These are phyloP conservation scores for Micromussa lordhowensis DNA, from an alignment of 92 coral and sea anemone species.

Conservation along the genomic window DNA sequence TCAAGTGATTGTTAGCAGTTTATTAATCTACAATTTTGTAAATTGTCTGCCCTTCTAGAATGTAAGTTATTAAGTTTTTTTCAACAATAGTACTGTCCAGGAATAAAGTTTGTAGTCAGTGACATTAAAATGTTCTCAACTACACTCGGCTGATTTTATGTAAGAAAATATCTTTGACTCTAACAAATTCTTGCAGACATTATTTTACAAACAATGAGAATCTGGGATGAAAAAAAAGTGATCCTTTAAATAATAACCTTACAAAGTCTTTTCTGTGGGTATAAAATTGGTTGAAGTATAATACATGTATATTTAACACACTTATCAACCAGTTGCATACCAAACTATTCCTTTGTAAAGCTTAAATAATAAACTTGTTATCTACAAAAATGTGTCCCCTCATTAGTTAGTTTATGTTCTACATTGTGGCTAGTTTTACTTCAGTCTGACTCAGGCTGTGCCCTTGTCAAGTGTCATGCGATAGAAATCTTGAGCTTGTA, in stretches of 20 bases:
- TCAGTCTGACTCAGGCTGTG: neutral
- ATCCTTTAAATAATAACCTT: neutral
- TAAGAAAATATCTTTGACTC: neutral
- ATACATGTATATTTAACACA: neutral
- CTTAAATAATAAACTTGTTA: neutral
- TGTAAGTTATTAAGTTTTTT: too few species aligned
- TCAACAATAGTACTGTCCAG: neutral
- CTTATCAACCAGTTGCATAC: neutral
- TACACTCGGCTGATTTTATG: neutral
- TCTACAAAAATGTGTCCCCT: neutral
- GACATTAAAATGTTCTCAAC: neutral
- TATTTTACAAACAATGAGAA: neutral
- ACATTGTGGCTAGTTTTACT: neutral
- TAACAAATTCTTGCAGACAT: neutral
- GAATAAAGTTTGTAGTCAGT: neutral
- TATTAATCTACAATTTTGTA: constrained; percentile 6
- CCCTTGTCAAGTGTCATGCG: too few species aligned
- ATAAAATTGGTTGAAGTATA: neutral
- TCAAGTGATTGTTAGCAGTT: neutral
- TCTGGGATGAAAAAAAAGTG: neutral
- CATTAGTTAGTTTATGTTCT: neutral
- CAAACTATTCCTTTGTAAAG: neutral
- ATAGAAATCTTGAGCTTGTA: too few species aligned
- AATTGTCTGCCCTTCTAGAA: neutral
- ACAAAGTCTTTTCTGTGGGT: neutral